Evolutionary conservation across 2,113 vertebrate genomes (phyloP), one percentile per base, ranked within the genome.

Genomic region (Pyrgilauda ruficollis): DNA sequence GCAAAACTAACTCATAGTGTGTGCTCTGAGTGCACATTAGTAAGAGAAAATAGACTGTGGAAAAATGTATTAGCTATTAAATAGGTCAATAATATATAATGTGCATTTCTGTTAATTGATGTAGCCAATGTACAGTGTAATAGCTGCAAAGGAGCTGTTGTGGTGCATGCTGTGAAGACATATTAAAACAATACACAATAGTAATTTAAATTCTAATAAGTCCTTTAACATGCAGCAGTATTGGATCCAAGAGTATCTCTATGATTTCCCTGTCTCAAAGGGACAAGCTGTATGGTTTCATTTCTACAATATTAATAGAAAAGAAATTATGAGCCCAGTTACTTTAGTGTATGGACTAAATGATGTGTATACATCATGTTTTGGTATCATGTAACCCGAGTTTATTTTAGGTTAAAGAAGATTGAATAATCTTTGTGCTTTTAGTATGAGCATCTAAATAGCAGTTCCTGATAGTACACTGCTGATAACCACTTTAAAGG

Each of bases 31-130:
- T 59, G 24, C 89, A 61, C 68, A 87, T 97, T 96, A 94, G 67
- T 59, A 96, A 90, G 84, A 96, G 80, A 87, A 94, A 96, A 75
- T 70, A 95, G 79, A 55, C 58, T 74, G 58, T 83, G 74, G 81
- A 77, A 95, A 94, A 97, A 94, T 89, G 80, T 90, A 94, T 93
- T 87, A 79, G 86, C 69, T 89, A 66, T 91, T 95, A 91, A 87
- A 93, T 87, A 89, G 74, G 87, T 88, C 30, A 26, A 44, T 97
- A 96, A 96, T 92, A 94, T 52, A 91, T 74, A 92, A 70, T 80
- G 85, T 94, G 80, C 77, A 79, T 92, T 97, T 89, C 96, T 96
- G 87, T 96, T 97, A 97, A 97, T 97, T 97, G 96, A 96, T 97
- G 94, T 80, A 93, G 63, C 76, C 93, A 73, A 64, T 70, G 86